Conservation (phyloP, 2,888 invertebrate species). For the Sympetrum striolatum region DNA sequence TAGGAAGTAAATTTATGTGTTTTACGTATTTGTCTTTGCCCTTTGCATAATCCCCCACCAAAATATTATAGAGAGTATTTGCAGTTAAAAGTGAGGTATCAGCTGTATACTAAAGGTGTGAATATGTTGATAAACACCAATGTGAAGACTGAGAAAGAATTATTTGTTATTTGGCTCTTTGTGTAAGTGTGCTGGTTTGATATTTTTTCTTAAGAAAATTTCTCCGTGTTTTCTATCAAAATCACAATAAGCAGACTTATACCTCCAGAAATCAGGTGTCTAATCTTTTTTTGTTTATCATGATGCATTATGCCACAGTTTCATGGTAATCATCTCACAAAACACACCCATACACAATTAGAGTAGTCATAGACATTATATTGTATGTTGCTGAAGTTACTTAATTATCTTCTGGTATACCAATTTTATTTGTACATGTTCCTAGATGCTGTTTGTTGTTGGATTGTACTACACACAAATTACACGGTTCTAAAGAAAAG, state of each 20-base stretch:
- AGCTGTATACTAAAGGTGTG: constrained; percentile 34
- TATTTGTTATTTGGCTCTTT: constrained; percentile 38
- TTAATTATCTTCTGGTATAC: constrained; percentile 24
- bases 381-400: constrained; percentile 19
- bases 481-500: constrained; percentile 39
- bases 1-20: constrained; percentile 37
- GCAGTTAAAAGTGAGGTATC: constrained; percentile 23
- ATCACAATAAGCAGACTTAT: neutral
- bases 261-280: neutral
- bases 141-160: constrained; percentile 31
- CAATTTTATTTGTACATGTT: constrained; percentile 31
- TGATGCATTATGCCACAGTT: neutral
- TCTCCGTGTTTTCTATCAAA: constrained; percentile 19
- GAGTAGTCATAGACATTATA: constrained; percentile 21
- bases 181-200: constrained; percentile 23
- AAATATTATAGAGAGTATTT: constrained; percentile 24
- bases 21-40: constrained; percentile 29
- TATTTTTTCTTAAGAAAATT: constrained; percentile 23
- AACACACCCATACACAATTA: constrained; percentile 18
- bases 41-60: neutral
- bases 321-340: neutral
- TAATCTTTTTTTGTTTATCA: constrained; percentile 6
- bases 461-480: constrained; percentile 26
- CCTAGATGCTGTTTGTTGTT: constrained; percentile 40
- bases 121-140: constrained; percentile 18